Conservation (phyloP, 2,888 invertebrate genomes). For the Trachelus tabidus region DNA sequence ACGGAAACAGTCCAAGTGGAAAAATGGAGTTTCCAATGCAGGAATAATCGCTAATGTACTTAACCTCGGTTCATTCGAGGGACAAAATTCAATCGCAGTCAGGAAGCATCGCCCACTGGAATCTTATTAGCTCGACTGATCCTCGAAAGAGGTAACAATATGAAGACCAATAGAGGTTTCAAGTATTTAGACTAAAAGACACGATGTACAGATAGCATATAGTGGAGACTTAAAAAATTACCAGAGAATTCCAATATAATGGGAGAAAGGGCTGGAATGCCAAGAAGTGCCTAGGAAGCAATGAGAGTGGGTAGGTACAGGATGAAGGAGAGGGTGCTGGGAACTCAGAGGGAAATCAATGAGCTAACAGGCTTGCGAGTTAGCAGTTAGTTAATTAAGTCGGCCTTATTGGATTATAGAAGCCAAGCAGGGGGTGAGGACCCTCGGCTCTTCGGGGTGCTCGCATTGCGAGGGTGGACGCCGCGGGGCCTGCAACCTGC, state of each 20-base stretch:
- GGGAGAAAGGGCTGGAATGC: neutral
- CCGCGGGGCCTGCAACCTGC: constrained; percentile 54
- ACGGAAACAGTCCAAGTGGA: too few relatives aligned
- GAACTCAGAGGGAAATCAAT: constrained; percentile 56
- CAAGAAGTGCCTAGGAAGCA: constrained; percentile 11
- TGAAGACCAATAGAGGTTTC: too few relatives aligned
- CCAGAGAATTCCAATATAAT: neutral
- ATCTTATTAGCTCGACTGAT: too few relatives aligned
- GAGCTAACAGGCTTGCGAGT: constrained; percentile 64
- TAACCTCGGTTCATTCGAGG: too few relatives aligned
- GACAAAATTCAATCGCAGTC: too few relatives aligned
- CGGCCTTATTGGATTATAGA: constrained; percentile 65
- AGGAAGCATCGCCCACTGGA: too few relatives aligned
- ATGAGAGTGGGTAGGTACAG: constrained; percentile 19
- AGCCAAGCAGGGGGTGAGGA: constrained; percentile 47
- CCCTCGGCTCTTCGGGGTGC: constrained; percentile 36
- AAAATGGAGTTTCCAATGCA: too few relatives aligned
- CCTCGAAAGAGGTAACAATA: too few relatives aligned
- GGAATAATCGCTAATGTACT: too few relatives aligned
- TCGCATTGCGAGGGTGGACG: constrained; percentile 55
- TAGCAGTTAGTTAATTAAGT: constrained; percentile 65
- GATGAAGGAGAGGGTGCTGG: constrained; percentile 12
- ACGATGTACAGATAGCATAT: too few relatives aligned
- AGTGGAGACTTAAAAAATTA: too few relatives aligned
- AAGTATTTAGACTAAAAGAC: too few relatives aligned